Evolutionary conservation across 2,888 invertebrate genomes (phyloP).

Genomic region (Sthenelais limicola): DNA sequence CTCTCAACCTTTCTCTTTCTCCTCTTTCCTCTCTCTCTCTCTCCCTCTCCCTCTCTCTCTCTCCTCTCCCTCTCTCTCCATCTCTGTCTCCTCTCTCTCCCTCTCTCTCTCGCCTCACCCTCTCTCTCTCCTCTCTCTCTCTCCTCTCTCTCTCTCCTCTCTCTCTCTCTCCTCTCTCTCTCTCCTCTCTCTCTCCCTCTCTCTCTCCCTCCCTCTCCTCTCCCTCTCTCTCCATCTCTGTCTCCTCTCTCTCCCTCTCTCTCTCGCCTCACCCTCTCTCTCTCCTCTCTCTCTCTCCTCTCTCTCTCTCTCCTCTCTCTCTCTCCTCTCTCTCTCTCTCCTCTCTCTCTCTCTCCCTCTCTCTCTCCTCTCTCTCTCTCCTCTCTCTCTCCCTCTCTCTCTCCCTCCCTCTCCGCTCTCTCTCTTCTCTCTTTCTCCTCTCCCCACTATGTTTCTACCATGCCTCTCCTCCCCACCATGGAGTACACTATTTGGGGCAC

Average conservation of each 20-base stretch:
- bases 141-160: no score
- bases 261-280: background rate
- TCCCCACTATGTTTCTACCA: no score
- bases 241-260: background rate
- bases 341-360: background rate
- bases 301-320: background rate
- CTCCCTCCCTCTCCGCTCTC: background rate
- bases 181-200: background rate
- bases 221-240: background rate
- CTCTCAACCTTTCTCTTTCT: no score
- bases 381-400: background rate
- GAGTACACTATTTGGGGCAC: no score
- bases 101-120: no score
- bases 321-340: background rate
- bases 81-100: no score
- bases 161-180: no score
- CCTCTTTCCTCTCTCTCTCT: no score
- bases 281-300: background rate
- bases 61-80: no score
- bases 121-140: no score
- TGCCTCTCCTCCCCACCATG: no score
- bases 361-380: background rate
- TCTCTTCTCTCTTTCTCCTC: background rate
- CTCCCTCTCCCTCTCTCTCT: no score
- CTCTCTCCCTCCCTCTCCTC: slow-evolving; percentile 1